These are phyloP conservation scores for Nemotelus nigrinus DNA, from an alignment of 2,888 invertebrate genomes.

Conservation along the genomic window DNA sequence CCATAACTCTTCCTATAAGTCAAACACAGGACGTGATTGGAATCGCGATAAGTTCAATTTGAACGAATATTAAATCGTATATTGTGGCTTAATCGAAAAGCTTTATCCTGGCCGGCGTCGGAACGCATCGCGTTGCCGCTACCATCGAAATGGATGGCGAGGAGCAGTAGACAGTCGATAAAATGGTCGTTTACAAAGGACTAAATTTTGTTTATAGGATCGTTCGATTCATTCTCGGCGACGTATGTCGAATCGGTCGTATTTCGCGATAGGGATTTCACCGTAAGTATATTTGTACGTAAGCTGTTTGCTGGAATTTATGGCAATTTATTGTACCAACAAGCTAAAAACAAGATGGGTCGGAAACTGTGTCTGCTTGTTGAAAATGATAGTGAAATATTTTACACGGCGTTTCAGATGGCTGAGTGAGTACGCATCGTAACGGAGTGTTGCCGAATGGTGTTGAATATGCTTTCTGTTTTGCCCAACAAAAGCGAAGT, in stretches of 20 bases:
- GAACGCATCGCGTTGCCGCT: background rate
- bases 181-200: conserved; percentile 26
- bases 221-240: conserved; percentile 8
- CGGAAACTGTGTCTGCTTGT: conserved; percentile 23
- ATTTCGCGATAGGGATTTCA: background rate
- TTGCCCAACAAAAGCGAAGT: too few species aligned
- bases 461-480: background rate
- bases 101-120: conserved; percentile 21
- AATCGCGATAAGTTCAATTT: conserved; percentile 29
- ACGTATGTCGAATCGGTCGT: background rate
- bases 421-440: background rate
- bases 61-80: conserved; percentile 37
- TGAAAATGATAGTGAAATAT: conserved; percentile 31
- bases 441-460: background rate
- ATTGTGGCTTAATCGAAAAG: conserved; percentile 13
- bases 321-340: conserved; percentile 31
- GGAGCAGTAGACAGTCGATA: conserved; percentile 14
- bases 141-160: background rate
- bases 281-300: background rate
- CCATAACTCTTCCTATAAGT: conserved; percentile 31
- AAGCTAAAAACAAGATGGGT: conserved; percentile 30
- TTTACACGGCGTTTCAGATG: conserved; percentile 7
- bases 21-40: conserved; percentile 31
- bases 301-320: conserved; percentile 16
- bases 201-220: conserved; percentile 28